Base-by-base conservation (phyloP, 2,888 invertebrate genomes). In the Aradus depressus region DNA sequence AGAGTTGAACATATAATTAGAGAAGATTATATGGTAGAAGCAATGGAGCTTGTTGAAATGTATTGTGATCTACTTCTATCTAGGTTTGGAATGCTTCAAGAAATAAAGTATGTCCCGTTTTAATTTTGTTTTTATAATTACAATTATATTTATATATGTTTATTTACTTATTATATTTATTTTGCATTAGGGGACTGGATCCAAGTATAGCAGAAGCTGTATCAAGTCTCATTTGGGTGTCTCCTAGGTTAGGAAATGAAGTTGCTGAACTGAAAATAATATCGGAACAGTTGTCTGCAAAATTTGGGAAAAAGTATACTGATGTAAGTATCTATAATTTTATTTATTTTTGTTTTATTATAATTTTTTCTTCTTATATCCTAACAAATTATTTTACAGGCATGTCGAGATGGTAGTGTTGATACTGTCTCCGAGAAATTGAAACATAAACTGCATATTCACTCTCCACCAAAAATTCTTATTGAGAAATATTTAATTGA, bases 1-100 rank as follows among this genome's bases (percentile, higher is more conserved):
- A 77, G 97, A 22, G 98, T 99, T 8, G 98, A 99, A 70, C 91
- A 96, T 63, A 98, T 99, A 52, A 95, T 99, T 62, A 80, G 98
- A 39, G 96, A 97, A 71, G 98, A 99, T 70, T 99, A 98, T 68
- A 76, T 97, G 70, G 96, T 98, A 3, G 98, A 99, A 71, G 97
- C 97, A 1, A 92, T 97, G 87, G 98, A 99, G 73, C 78, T 98
- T 53, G 80, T 98, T 0, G 98, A 99, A 73, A 97, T 98, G 95
- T 98, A 93, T 66, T 97, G 98, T 70, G 98, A 99, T 71, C 73
- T 98, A 45, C 69, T 99, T 38, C 69, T 99, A 48, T 97, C 98
- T 0, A 77, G 98, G 63, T 97, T 96, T 71, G 98, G 97, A 1
- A 74, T 99, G 8, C 81, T 98, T 48, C 91, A 92, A 35, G 93